Evolutionary conservation across 2,113 vertebrate species (phyloP), one percentile per base, ranked within the genome.

Genomic region (Triplophysa tibetana): DNA sequence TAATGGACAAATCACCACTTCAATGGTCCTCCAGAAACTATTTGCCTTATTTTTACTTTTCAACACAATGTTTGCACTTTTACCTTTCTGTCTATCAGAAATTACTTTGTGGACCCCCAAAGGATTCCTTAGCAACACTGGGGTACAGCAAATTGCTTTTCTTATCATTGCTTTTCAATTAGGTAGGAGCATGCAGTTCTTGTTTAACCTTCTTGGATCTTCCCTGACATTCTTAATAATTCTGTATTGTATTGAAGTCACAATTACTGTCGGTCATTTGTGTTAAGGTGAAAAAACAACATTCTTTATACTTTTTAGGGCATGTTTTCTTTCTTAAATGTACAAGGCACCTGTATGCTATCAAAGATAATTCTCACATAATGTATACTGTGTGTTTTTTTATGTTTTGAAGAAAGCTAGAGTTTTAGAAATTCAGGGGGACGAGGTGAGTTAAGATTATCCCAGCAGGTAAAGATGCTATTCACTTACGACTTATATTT

Each of bases 31-130:
- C 33, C 33, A 38, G 9, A 70, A 67, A 67, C 23, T 41, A 0
- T 86, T 83, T 80, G 83, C 81, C 81, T 88, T 87, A 79, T 74
- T 60, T 29, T 66, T 68, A 62, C 11, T 24, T 16, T 17, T 23
- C 1, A 23, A 23, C 54, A 70, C 43, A 62, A 70, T 81, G 33
- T 77, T 76, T 65, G 58, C 70, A 61, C 43, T 65, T 64, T 65
- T 33, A 33, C 61, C 48, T 43, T 75, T 21, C 24, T 52, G 41
- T 41, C 58, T 52, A 26, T 75, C 11, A 54, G 50, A 19, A 45
- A 26, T 23, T 12, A 7, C 7, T 38, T 38, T 7, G 33, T 38
- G 33, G 33, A 38, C 1, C 7, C 7, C 12, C 33, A 50, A 38
- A 17, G 61, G 54, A 45, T 67, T 24, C 64, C 63, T 58, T 33